These are phyloP conservation scores for Parnassius orleans DNA, from an alignment of 2,888 invertebrate genomes.

Conservation along the genomic window DNA sequence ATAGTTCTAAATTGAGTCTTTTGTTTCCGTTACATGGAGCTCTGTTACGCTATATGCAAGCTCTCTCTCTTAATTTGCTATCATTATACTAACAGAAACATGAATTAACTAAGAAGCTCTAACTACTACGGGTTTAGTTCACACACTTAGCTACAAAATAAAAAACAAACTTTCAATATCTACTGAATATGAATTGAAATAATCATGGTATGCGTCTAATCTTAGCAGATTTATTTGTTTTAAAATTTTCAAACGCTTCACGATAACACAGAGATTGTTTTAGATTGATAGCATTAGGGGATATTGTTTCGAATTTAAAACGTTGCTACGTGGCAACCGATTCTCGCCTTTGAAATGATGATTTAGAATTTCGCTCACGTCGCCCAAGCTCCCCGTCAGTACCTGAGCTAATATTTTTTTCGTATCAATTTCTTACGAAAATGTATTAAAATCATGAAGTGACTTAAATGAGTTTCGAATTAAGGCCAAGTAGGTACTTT, in stretches of 20 bases:
- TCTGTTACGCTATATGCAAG: no score
- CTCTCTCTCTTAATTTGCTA: no score
- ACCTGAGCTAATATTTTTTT: constrained; percentile 42
- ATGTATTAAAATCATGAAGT: constrained; percentile 45
- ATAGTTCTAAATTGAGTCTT: no score
- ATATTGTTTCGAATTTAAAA: constrained; percentile 31
- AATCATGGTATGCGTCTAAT: not conserved
- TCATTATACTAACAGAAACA: no score
- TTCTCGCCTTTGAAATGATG: constrained; percentile 26
- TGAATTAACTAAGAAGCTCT: no score
- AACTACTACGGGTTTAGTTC: no score
- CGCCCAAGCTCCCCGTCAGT: constrained; percentile 32
- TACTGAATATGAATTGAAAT: no score
- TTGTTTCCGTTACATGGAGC: no score
- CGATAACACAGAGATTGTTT: constrained; percentile 25
- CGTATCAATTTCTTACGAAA: constrained; percentile 46
- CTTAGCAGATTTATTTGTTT: not conserved
- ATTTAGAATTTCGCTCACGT: constrained; percentile 43
- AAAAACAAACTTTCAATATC: no score
- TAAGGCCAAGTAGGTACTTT: constrained; percentile 22
- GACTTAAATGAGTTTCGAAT: constrained; percentile 32
- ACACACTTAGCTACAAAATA: no score
- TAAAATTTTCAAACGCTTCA: constrained; percentile 10
- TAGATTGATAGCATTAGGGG: constrained; percentile 26
- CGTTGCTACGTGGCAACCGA: constrained; percentile 25